Conservation (phyloP, 2,888 invertebrate species). For the Drosophila rubida region DNA sequence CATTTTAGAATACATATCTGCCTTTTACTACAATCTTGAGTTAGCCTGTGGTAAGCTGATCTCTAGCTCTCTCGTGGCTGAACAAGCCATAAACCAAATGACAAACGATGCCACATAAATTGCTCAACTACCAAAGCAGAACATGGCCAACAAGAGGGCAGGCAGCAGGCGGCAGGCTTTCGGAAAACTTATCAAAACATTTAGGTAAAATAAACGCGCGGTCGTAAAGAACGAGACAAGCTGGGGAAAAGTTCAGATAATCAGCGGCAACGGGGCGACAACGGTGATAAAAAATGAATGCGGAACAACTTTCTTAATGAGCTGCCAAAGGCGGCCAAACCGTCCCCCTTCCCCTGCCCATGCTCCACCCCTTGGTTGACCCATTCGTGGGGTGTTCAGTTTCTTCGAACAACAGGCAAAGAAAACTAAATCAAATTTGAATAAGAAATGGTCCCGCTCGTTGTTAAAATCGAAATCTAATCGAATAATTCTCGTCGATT, state of each 20-base stretch:
- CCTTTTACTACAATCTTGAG: no score
- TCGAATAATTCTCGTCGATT: slow-evolving; percentile 60
- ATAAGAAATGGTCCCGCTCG: slow-evolving; percentile 65
- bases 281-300: slow-evolving; percentile 76
- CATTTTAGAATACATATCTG: no score
- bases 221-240: slow-evolving; percentile 66
- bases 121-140: slow-evolving; percentile 51
- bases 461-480: slow-evolving; percentile 44
- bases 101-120: slow-evolving; percentile 77
- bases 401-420: background rate
- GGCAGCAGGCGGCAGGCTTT: slow-evolving; percentile 41
- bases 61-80: slow-evolving; percentile 43
- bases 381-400: slow-evolving; percentile 5
- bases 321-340: slow-evolving; percentile 73
- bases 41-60: slow-evolving; percentile 17
- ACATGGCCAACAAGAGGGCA: slow-evolving; percentile 37
- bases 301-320: slow-evolving; percentile 78
- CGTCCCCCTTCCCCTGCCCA: background rate
- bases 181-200: slow-evolving; percentile 73
- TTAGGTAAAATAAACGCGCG: slow-evolving; percentile 76
- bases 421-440: slow-evolving; percentile 73
- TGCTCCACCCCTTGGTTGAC: no score
- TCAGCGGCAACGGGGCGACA: slow-evolving; percentile 69
- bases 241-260: slow-evolving; percentile 67
- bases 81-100: slow-evolving; percentile 78